phyloP scores from a whole-genome alignment of 2,797 vertebrate species.

The Triplophysa yarkandensis region DNA sequence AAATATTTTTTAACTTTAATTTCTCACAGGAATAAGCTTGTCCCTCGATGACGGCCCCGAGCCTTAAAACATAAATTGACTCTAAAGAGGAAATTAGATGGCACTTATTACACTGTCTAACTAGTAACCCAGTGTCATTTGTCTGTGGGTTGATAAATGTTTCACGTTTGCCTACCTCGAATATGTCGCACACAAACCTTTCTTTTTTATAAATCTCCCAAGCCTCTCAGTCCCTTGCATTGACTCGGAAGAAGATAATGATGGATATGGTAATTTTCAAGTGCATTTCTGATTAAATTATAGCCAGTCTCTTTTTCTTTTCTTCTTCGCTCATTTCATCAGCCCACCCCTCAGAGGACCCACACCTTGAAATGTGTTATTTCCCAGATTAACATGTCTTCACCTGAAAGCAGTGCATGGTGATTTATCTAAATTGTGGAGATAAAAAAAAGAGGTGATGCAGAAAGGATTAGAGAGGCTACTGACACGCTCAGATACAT shows the following conservation, averaged over 20 bases:
- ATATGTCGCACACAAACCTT: constrained; percentile 58
- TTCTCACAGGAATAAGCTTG: constrained; percentile 70
- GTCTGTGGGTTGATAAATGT: constrained; percentile 75
- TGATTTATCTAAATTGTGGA: constrained; percentile 60
- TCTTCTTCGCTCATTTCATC: constrained; percentile 44
- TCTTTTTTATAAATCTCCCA: constrained; percentile 60
- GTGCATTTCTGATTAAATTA: constrained; percentile 68
- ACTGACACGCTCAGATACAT: constrained; percentile 63
- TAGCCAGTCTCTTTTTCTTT: constrained; percentile 47
- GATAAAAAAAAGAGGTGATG: constrained; percentile 50
- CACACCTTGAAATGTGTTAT: constrained; percentile 49
- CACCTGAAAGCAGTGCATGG: constrained; percentile 40
- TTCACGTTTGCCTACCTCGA: constrained; percentile 67
- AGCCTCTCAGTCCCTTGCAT: constrained; percentile 58
- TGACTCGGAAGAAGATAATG: constrained; percentile 66
- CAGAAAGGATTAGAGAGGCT: constrained; percentile 60
- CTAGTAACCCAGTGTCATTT: constrained; percentile 74
- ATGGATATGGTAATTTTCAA: constrained; percentile 69
- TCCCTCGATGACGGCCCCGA: constrained; percentile 72
- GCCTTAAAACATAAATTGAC: constrained; percentile 82
- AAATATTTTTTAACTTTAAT: constrained; percentile 70
- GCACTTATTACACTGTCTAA: constrained; percentile 79
- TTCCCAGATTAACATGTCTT: constrained; percentile 58
- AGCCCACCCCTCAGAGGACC: constrained; percentile 32
- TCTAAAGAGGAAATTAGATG: constrained; percentile 81